These are phyloP conservation scores for Eurois occulta DNA, from an alignment of 2,888 invertebrate species.

Conservation along the genomic window DNA sequence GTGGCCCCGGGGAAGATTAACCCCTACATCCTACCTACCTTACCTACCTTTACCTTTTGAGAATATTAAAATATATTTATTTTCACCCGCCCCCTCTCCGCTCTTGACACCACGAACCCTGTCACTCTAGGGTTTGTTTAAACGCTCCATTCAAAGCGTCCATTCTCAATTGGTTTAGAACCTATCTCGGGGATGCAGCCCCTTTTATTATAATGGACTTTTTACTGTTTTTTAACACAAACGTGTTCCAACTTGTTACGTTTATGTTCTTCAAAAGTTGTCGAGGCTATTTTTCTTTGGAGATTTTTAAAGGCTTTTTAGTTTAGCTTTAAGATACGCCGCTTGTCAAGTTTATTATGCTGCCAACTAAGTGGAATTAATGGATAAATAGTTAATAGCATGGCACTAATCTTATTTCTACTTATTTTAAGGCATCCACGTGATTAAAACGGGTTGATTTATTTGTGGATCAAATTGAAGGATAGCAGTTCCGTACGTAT, in stretches of 20 bases:
- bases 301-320: constrained; percentile 5
- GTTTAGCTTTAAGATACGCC: not conserved
- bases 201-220: constrained; percentile 57
- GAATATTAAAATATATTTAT: not conserved
- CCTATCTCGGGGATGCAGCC: constrained; percentile 61
- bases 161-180: constrained; percentile 62
- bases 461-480: not conserved
- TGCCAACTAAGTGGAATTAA: not conserved
- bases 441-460: not conserved
- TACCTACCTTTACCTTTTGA: not conserved
- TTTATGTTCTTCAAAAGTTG: constrained; percentile 9
- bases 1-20: too few species aligned
- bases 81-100: constrained; percentile 37
- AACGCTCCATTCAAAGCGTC: constrained; percentile 67
- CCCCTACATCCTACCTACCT: not conserved
- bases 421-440: not conserved
- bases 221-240: constrained; percentile 45
- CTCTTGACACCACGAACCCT: constrained; percentile 14
- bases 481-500: not conserved
- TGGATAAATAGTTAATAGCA: not conserved
- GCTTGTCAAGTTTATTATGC: not conserved
- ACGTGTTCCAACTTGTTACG: constrained; percentile 26
- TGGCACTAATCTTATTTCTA: not conserved
- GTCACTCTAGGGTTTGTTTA: constrained; percentile 62
- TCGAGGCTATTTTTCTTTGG: constrained; percentile 26